Evolutionary conservation across 2,113 vertebrate genomes (phyloP).

Genomic region (Tauraco erythrolophus): DNA sequence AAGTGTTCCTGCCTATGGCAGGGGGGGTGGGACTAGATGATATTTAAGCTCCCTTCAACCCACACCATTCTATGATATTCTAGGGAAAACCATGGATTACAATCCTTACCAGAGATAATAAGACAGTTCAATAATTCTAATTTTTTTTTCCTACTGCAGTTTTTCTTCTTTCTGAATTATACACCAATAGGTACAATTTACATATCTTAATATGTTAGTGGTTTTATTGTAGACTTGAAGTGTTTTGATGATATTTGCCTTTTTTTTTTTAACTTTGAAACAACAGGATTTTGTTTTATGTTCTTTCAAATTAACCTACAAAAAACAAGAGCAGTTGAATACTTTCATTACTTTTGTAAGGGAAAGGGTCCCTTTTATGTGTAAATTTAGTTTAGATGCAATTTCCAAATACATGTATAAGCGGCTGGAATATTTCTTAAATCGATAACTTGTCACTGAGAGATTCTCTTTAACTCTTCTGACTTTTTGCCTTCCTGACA

Average conservation of each 20-base stretch:
- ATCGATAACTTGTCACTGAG: not conserved
- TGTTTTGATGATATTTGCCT: not conserved
- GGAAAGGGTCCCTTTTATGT: not conserved
- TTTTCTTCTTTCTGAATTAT: not conserved
- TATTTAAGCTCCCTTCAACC: too few relatives aligned
- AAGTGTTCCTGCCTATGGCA: too few relatives aligned
- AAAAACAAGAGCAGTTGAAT: not conserved
- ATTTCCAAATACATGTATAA: not conserved
- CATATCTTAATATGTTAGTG: not conserved
- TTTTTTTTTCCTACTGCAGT: not conserved
- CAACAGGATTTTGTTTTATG: not conserved
- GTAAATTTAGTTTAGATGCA: not conserved
- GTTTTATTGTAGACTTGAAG: not conserved
- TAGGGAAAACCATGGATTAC: not conserved
- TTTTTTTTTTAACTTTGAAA: not conserved
- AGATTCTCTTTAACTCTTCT: not conserved
- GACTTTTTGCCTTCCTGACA: not conserved
- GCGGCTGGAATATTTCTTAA: not conserved
- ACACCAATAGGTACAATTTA: not conserved
- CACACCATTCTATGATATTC: not conserved
- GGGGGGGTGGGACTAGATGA: too few relatives aligned
- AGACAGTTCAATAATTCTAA: not conserved
- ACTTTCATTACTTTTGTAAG: not conserved
- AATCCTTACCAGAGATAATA: not conserved
- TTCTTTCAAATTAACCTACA: not conserved